Percentiles rank a stretch among this genome's conserved stretches.
These are phyloP conservation scores for Ammodytes dubius DNA, from an alignment of 2,113 vertebrate species.

Conservation along the genomic window DNA sequence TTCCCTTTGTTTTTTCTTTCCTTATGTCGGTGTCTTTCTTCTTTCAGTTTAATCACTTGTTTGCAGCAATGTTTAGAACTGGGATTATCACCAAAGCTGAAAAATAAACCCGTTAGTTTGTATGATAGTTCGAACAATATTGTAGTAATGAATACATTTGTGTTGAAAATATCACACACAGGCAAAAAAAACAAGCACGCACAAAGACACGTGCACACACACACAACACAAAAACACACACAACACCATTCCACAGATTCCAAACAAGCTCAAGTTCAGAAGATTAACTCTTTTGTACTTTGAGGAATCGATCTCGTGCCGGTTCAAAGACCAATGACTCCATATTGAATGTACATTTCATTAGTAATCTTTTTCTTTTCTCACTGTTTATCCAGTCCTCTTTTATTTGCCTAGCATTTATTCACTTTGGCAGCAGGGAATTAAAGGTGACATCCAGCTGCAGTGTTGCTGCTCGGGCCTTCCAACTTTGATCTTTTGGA, in stretches of 20 bases:
- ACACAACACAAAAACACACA: no score
- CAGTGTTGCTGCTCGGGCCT: neutral
- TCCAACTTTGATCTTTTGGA: conserved; percentile 9
- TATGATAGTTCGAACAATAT: neutral
- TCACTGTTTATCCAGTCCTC: neutral
- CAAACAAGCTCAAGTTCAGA: no score
- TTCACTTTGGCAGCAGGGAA: neutral
- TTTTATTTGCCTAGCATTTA: conserved; percentile 9
- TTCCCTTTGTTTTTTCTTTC: neutral
- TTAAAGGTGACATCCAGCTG: conserved; percentile 42
- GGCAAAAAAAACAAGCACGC: no score
- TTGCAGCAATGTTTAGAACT: neutral
- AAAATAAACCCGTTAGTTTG: neutral
- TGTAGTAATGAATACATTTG: neutral
- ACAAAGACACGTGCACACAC: no score
- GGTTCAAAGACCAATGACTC: neutral
- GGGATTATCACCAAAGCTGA: conserved; percentile 4
- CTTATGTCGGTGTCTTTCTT: neutral
- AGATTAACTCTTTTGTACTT: neutral
- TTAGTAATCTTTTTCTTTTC: neutral
- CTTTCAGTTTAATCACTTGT: neutral
- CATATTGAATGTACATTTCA: neutral
- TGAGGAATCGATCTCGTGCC: neutral
- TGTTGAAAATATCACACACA: neutral
- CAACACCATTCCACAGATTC: no score